Conservation (phyloP, 1,140 invertebrate species). For the Pseudomyrmex cubaensis region DNA sequence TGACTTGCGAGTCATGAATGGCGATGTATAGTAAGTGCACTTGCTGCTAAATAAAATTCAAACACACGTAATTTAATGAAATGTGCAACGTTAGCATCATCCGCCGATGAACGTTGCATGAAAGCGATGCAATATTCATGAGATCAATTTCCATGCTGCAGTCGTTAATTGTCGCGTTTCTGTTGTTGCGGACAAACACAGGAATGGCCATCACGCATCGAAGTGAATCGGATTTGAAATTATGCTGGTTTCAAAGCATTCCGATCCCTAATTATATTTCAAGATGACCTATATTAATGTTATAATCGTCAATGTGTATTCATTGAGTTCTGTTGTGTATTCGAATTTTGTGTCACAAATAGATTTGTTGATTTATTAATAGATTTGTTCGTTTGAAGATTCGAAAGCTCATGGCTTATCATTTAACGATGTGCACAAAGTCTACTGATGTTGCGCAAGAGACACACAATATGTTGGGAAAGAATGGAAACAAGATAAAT, state of each 20-base stretch:
- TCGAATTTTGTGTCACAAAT: neutral
- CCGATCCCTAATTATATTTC: slow-evolving; percentile 2
- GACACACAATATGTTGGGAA: neutral
- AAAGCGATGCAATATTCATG: neutral
- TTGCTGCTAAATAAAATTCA: slow-evolving; percentile 22
- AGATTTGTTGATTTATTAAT: slow-evolving; percentile 1
- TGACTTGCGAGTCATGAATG: neutral
- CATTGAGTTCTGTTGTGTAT: neutral
- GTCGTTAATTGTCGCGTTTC: neutral
- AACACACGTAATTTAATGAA: slow-evolving; percentile 27
- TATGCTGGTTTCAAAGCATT: neutral
- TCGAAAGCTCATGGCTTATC: slow-evolving; percentile 12
- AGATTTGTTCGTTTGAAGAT: slow-evolving; percentile 4
- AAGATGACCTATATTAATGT: neutral
- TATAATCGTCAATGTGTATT: neutral
- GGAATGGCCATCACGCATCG: neutral
- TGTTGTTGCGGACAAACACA: neutral
- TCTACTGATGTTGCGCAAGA: neutral
- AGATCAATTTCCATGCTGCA: neutral
- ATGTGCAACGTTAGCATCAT: neutral
- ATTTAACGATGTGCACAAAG: neutral
- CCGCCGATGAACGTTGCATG: neutral
- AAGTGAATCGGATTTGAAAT: slow-evolving; percentile 1
- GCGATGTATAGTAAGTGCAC: neutral
- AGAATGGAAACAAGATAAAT: neutral